Evolutionary conservation across 2,888 invertebrate species (phyloP), one percentile per base, ranked within the genome.

Genomic region (Agonopterix arenella): DNA sequence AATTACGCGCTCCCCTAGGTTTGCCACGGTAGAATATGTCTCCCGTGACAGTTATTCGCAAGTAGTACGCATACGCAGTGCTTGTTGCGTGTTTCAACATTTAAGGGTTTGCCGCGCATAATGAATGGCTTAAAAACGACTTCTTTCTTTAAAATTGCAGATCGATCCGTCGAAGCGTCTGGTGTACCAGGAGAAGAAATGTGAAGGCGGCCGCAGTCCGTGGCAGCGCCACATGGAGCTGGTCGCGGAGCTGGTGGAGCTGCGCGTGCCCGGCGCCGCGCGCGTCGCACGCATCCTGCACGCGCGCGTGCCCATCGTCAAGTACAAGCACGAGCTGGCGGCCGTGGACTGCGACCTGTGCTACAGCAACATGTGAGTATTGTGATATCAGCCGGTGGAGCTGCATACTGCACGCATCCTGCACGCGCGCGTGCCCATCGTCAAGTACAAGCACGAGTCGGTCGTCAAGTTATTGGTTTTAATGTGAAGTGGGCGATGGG

Each of bases 261-360:
- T 92, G 48, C 93, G 96, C 66, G 75, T 94, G 48, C 94, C 96
- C 0, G 96, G 96, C 10, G 92, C 93, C 52, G 74, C 83, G 1
- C 91, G 93, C 59, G 92, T 96, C 11, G 81, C 91, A 54, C 90
- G 93, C 56, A 96, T 98, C 61, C 84, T 97, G 38, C 92, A 94
- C 67, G 98, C 98, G 0, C 86, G 96, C 40, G 96, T 98, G 44
- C 98, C 98, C 5, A 98, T 98, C 57, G 92, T 98, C 49, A 97
- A 97, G 79, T 97, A 94, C 70, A 86, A 91, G 56, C 96, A 97
- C 68, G 91, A 92, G 47, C 89, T 93, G 52, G 92, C 95, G 0
- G 93, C 92, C 47, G 76, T 97, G 44, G 95, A 97, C 58, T 96
- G 96, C 72, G 98, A 98, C 76, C 84, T 98, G 16, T 94, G 95